A percentile compares a stretch with the other conserved stretches of the same genome.
phyloP scores from a whole-genome alignment of 1,140 invertebrate genomes.

The Leucophenga varia region DNA sequence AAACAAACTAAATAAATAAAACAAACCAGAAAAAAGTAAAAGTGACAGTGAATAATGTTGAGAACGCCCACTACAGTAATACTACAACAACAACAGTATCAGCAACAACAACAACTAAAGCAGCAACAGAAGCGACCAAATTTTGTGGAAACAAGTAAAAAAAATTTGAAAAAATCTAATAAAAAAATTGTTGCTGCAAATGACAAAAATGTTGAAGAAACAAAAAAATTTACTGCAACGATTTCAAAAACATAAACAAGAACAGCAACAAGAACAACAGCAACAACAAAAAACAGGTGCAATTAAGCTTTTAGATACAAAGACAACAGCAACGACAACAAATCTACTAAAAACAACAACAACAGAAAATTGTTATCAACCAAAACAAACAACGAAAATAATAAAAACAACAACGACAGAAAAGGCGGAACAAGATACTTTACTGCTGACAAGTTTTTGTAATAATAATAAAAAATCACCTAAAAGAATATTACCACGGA shows the following conservation, averaged over 20 bases:
- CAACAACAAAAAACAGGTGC: conserved; percentile 21
- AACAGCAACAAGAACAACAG: conserved; percentile 16
- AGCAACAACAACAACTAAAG: conserved; percentile 5
- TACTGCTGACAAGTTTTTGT: no score
- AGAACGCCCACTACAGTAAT: conserved; percentile 48
- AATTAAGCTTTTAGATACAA: conserved; percentile 16
- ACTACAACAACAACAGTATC: not conserved
- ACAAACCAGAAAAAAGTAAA: conserved; percentile 23
- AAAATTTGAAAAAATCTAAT: no score
- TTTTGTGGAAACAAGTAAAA: no score
- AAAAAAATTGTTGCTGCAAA: no score
- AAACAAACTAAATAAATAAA: no score
- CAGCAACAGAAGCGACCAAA: no score
- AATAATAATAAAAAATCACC: no score
- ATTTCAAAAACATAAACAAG: conserved; percentile 39
- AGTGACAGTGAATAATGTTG: conserved; percentile 52
- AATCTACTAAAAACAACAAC: conserved; percentile 9
- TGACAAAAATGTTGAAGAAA: no score
- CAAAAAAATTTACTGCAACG: not conserved
- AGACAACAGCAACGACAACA: conserved; percentile 12
- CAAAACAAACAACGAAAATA: conserved; percentile 42
- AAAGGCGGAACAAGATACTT: no score
- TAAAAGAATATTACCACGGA: not conserved
- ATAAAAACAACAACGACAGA: conserved; percentile 3
- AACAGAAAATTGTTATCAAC: conserved; percentile 21